These are phyloP conservation scores for Gryon sp. DNA, from an alignment of 1,140 invertebrate species.

Conservation along the genomic window DNA sequence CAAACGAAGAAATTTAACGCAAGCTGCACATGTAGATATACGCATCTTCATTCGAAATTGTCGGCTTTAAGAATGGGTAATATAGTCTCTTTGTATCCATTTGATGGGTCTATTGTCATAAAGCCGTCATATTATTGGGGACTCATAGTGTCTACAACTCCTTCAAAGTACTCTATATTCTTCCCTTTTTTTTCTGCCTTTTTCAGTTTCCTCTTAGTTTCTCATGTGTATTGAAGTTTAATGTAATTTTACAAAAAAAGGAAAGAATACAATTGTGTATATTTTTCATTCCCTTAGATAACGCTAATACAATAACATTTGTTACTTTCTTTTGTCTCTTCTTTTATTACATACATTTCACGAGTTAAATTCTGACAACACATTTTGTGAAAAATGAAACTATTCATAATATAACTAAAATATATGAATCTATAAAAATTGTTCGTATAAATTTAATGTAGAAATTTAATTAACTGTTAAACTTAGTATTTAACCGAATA, in stretches of 20 bases:
- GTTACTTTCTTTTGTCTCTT: no score
- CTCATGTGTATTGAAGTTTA: slow-evolving; percentile 26
- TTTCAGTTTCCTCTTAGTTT: slow-evolving; percentile 38
- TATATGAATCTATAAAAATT: no score
- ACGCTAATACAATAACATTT: no score
- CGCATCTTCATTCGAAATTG: slow-evolving; percentile 68
- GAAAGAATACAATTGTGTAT: no score
- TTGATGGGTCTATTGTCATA: slow-evolving; percentile 74
- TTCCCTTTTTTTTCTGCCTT: not conserved
- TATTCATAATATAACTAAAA: no score
- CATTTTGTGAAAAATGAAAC: no score
- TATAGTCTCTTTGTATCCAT: slow-evolving; percentile 77
- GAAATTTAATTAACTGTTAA: no score
- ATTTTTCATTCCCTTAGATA: no score
- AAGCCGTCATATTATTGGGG: slow-evolving; percentile 64
- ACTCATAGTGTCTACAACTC: slow-evolving; percentile 31
- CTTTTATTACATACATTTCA: no score
- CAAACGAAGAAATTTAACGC: slow-evolving; percentile 76
- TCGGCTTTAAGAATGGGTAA: slow-evolving; percentile 66
- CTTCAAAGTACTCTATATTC: slow-evolving; percentile 39
- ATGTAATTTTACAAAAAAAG: slow-evolving; percentile 52
- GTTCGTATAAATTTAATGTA: no score
- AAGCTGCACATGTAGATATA: slow-evolving; percentile 78
- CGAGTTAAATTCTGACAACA: no score
- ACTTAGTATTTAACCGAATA: no score